A percentile compares a stretch with the other conserved stretches of the same genome.
phyloP scores from a whole-genome alignment of 2,888 invertebrate genomes.

The Kryphioiulus occultus region DNA sequence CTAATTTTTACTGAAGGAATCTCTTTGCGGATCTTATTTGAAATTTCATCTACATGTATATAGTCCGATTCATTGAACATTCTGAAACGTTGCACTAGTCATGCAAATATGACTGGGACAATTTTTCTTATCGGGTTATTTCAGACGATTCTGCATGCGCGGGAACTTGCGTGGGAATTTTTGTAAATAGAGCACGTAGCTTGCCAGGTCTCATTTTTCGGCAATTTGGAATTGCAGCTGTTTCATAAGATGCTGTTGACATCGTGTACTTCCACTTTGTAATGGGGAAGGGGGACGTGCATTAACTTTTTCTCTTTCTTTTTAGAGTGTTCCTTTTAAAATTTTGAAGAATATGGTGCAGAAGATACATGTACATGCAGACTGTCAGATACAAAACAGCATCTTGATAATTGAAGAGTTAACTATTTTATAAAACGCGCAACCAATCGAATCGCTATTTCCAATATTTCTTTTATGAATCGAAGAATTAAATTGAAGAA shows the following conservation, averaged over 20 bases:
- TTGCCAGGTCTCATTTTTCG: neutral
- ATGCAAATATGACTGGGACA: neutral
- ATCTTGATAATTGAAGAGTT: no score
- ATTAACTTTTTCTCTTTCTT: neutral
- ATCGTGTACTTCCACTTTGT: neutral
- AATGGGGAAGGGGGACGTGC: no score
- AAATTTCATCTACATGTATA: neutral
- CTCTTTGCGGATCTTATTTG: neutral
- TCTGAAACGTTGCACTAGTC: neutral
- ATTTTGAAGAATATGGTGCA: no score
- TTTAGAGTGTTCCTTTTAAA: no score
- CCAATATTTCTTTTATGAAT: neutral
- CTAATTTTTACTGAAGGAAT: neutral
- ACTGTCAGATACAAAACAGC: no score
- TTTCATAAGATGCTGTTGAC: neutral
- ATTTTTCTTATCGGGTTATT: neutral
- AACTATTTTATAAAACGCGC: no score
- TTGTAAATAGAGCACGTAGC: neutral
- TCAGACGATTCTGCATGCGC: slow-evolving; percentile 3
- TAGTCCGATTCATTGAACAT: neutral
- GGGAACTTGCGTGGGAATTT: neutral
- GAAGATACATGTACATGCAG: no score
- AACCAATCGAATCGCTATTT: neutral
- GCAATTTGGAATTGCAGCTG: neutral
- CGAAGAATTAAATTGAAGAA: neutral